phyloP scores from a whole-genome alignment of 2,888 invertebrate species.

The Xestia c-nigrum region DNA sequence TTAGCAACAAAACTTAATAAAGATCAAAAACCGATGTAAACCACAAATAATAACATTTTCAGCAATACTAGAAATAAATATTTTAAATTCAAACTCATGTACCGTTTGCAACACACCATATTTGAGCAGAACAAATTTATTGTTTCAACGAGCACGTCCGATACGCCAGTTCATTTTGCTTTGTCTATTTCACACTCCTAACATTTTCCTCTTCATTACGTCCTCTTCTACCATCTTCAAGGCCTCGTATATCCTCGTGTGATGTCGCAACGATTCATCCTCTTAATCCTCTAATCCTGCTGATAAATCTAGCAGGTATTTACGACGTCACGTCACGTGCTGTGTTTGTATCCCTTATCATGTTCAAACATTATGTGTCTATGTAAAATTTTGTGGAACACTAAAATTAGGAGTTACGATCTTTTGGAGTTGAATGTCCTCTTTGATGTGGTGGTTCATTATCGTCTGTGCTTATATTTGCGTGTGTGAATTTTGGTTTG shows the following conservation, averaged over 20 bases:
- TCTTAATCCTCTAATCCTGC: constrained; percentile 62
- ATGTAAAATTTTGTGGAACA: constrained; percentile 48
- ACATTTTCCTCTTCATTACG: constrained; percentile 6
- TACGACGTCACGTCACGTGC: constrained; percentile 49
- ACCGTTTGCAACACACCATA: neutral
- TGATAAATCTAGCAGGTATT: constrained; percentile 66
- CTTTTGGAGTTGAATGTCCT: constrained; percentile 49
- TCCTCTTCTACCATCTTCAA: constrained; percentile 26
- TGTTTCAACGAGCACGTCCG: constrained; percentile 23
- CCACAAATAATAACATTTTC: constrained; percentile 2
- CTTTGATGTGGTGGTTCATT: constrained; percentile 30
- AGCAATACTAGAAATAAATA: neutral
- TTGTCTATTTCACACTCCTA: constrained; percentile 27
- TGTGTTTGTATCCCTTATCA: constrained; percentile 56
- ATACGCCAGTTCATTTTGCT: neutral
- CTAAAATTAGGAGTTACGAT: constrained; percentile 14
- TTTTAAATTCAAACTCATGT: constrained; percentile 20
- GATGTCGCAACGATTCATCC: constrained; percentile 57
- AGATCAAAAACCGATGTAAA: neutral
- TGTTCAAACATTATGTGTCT: constrained; percentile 52
- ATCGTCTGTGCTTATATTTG: constrained; percentile 21
- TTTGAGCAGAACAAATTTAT: constrained; percentile 30
- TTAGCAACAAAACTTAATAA: neutral
- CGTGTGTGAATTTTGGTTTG: constrained; percentile 41
- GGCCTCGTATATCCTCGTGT: constrained; percentile 35